Conservation (phyloP, 2,888 invertebrate genomes). For the Drosophila austrosaltans region DNA sequence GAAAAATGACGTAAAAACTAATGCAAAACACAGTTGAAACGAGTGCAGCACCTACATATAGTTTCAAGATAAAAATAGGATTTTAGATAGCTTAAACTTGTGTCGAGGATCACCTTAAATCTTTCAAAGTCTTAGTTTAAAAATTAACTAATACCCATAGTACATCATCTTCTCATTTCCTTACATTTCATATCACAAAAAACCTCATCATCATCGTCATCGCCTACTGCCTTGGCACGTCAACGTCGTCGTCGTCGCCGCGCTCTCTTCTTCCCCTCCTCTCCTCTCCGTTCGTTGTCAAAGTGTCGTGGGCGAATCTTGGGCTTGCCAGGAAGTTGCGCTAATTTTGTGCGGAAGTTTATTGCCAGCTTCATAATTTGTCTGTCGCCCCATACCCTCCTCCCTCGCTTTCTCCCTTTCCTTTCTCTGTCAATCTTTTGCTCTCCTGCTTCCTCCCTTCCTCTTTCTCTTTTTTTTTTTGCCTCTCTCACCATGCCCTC, state of each 20-base stretch:
- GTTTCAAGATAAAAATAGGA: too few species aligned
- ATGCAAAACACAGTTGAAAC: too few species aligned
- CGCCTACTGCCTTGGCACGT: slow-evolving; percentile 37
- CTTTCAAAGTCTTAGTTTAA: background rate
- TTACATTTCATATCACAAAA: slow-evolving; percentile 1
- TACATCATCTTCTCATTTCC: background rate
- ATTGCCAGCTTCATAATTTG: slow-evolving; percentile 72
- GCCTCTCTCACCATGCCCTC: slow-evolving; percentile 30
- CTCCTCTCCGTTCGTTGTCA: slow-evolving; percentile 20
- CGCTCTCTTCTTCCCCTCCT: slow-evolving; percentile 28
- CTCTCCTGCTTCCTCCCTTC: background rate
- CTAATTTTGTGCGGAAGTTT: slow-evolving; percentile 73
- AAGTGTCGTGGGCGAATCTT: slow-evolving; percentile 40
- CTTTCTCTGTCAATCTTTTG: too few species aligned
- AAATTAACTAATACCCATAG: background rate
- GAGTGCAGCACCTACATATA: too few species aligned
- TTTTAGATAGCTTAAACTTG: background rate
- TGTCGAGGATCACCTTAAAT: background rate
- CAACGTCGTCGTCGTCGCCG: slow-evolving; percentile 34
- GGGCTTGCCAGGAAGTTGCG: slow-evolving; percentile 64
- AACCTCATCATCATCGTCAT: slow-evolving; percentile 35
- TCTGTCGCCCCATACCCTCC: slow-evolving; percentile 34
- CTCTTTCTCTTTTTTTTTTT: background rate
- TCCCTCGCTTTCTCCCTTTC: background rate
- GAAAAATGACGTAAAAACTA: too few species aligned